These are phyloP conservation scores for Psilopogon haemacephalus DNA, from an alignment of 2,113 vertebrate genomes.

Conservation along the genomic window DNA sequence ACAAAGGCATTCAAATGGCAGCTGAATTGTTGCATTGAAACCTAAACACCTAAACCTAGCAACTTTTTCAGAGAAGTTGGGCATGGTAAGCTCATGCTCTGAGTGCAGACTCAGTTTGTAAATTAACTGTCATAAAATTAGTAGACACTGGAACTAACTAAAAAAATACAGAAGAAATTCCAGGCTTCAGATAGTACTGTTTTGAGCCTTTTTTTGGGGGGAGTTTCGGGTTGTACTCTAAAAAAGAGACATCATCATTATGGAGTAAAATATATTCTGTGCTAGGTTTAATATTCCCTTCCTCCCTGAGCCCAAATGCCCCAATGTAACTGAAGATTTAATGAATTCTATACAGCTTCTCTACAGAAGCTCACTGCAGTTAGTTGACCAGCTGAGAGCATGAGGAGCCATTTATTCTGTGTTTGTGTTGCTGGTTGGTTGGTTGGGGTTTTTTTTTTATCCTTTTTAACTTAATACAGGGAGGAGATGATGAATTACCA, in stretches of 20 bases:
- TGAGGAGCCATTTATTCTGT: neutral
- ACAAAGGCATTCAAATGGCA: neutral
- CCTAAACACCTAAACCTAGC: neutral
- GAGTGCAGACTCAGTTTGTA: neutral
- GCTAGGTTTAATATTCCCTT: neutral
- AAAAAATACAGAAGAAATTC: neutral
- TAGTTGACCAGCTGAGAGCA: neutral
- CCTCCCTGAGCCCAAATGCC: neutral
- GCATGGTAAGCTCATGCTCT: neutral
- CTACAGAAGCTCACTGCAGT: neutral
- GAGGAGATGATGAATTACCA: neutral
- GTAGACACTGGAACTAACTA: neutral
- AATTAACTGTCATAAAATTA: neutral
- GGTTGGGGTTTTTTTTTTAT: neutral
- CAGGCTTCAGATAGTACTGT: neutral
- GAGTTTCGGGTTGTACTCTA: neutral
- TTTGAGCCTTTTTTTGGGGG: neutral
- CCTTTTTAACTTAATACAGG: neutral
- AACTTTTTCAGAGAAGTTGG: neutral
- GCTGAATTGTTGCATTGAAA: neutral
- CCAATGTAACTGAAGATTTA: neutral
- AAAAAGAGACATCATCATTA: neutral
- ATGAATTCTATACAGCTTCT: neutral
- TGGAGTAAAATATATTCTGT: neutral
- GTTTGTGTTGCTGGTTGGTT: neutral